Evolutionary conservation across 2,113 vertebrate genomes (phyloP), one percentile per base, ranked within the genome.

Genomic region (Ciconia maguari): DNA sequence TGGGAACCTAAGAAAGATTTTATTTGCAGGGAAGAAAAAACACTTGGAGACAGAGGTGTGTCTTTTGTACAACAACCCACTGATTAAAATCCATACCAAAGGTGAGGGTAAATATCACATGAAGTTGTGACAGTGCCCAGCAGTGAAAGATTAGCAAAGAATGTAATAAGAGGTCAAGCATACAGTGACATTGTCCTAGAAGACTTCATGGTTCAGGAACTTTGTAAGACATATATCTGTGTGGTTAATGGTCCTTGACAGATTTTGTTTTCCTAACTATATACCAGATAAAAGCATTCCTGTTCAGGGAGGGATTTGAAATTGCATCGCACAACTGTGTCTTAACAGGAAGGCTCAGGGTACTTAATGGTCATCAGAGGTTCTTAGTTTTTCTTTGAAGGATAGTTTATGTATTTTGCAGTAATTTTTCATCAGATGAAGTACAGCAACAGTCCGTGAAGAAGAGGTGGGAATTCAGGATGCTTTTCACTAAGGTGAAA

Each of bases 221-320:
- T 46, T 64, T 30, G 4, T 77, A 60, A 81, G 29, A 32, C 32
- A 18, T 22, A 3, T 42, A 24, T 46, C 20, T 51, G 2, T 64
- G 29, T 51, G 13, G 24, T 78, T 77, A 88, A 61, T 6, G 74
- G 36, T 36, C 46, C 34, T 65, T 69, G 21, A 51, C 8, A 87
- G 24, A 24, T 60, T 84, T 79, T 71, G 5, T 49, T 72, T 84
- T 42, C 36, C 72, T 84, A 44, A 36, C 15, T 60, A 3, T 60
- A 7, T 46, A 77, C 8, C 0, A 1, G 8, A 51, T 46, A 72
- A 68, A 81, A 34, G 2, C 5, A 0, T 21, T 80, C 13, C 66
- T 84, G 12, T 36, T 70, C 32, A 65, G 32, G 21, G 14, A 84
- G 55, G 15, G 32, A 84, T 49, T 80, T 83, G 34, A 49, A 42